Base-by-base conservation (phyloP, 2,888 invertebrate genomes). In the Odontocerum albicorne region DNA sequence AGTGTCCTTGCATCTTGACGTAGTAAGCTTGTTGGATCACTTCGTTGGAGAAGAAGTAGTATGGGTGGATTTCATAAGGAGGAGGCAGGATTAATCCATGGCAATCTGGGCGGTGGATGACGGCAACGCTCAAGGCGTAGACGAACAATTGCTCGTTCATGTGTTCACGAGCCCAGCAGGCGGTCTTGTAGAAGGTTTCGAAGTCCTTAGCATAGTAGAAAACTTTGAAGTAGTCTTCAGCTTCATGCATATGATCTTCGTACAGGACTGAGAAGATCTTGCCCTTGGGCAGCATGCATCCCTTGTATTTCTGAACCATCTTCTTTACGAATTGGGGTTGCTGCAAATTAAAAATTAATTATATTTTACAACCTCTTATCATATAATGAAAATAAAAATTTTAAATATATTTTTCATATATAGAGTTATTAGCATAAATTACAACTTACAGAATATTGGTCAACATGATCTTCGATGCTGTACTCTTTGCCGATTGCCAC, bases 171-270 rank as follows among this genome's bases (percentile, higher is more conserved):
- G 87, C 78, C 77, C 84, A 87, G 33, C 83, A 81, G 31, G 86
- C 87, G 8, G 85, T 84, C 63, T 81, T 80, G 68, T 81, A 79
- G 73, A 90, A 87, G 27, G 85, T 85, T 17, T 82, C 78, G 68
- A 81, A 88, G 67, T 87, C 84, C 68, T 86, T 86, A 61, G 88
- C 86, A 50, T 84, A 83, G 71, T 80, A 81, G 62, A 90, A 77
- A 49, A 86, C 72, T 65, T 86, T 81, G 71, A 85, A 86, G 15
- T 90, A 70, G 6, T 82, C 80, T 3, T 79, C 67, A 10, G 82
- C 84, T 66, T 90, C 84, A 63, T 81, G 78, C 45, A 79, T 72
- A 55, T 88, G 84, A 1, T 69, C 66, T 12, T 71, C 67, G 60
- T 84, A 72, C 58, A 78, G 72, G 22, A 80, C 66, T 4, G 82